These are phyloP conservation scores for Nestor notabilis DNA, from an alignment of 2,113 vertebrate genomes.

Conservation along the genomic window DNA sequence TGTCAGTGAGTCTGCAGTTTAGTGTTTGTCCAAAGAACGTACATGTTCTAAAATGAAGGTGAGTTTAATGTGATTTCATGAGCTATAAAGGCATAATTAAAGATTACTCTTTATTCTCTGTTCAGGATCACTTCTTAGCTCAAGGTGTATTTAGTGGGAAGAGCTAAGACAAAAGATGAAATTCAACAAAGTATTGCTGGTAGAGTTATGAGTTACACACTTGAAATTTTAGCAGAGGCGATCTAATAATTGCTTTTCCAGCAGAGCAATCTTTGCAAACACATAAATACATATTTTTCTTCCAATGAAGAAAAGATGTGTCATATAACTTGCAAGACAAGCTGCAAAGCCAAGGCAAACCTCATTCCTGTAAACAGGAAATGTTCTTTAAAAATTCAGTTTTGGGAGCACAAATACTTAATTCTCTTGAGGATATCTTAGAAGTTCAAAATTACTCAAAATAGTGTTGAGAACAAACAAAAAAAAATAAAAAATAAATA, in stretches of 20 bases:
- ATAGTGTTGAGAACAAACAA: neutral
- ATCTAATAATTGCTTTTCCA: neutral
- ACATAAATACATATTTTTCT: neutral
- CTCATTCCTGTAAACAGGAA: neutral
- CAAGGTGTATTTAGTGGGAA: neutral
- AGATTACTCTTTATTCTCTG: neutral
- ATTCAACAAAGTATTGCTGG: neutral
- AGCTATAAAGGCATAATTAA: neutral
- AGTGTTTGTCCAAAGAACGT: neutral
- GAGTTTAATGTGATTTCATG: neutral
- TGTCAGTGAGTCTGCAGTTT: neutral
- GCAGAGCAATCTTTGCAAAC: neutral
- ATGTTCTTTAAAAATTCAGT: neutral
- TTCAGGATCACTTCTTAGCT: neutral
- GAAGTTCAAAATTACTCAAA: neutral
- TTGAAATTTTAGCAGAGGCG: neutral
- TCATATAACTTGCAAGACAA: neutral
- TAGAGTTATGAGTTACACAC: neutral
- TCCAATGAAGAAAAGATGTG: neutral
- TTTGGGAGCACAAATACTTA: slow-evolving; percentile 22
- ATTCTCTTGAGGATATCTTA: neutral
- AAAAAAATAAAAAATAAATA: too few species aligned
- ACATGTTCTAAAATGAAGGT: neutral
- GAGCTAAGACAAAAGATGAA: neutral
- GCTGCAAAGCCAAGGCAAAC: neutral